Conservation (phyloP, 2,113 vertebrate species). For the Trachemys scripta region DNA sequence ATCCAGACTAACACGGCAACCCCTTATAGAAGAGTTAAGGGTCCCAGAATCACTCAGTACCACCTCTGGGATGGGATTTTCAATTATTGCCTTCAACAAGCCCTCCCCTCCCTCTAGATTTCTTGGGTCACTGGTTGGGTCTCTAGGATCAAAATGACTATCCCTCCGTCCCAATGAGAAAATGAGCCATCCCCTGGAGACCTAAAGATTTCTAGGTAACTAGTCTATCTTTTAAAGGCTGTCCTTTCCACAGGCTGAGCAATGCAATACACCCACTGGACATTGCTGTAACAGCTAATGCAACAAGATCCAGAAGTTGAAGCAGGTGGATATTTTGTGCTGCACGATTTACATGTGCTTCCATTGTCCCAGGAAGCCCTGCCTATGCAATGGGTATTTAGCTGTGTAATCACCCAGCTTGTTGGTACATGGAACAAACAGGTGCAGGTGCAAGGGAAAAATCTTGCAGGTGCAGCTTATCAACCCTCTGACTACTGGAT, state of each 20-base stretch:
- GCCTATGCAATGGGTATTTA: fast-evolving
- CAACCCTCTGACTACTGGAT: not conserved
- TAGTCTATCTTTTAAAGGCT: not conserved
- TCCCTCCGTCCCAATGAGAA: fast-evolving
- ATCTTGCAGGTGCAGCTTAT: not conserved
- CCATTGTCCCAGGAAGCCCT: not conserved
- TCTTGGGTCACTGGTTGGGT: not conserved
- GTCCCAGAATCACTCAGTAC: not conserved
- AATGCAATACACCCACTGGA: not conserved
- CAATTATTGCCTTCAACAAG: not conserved
- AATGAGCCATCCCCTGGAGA: not conserved
- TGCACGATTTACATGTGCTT: not conserved
- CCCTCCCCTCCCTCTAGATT: not conserved
- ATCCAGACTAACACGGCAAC: no score
- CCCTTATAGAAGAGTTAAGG: not conserved
- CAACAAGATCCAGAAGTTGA: not conserved
- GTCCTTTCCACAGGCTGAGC: not conserved
- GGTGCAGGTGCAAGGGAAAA: not conserved
- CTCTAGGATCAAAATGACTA: not conserved
- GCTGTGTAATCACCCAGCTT: not conserved
- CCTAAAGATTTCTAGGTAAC: not conserved
- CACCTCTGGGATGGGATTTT: not conserved
- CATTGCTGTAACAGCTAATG: not conserved
- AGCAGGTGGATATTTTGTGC: not conserved
- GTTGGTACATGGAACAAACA: not conserved